Conservation (phyloP, 2,113 vertebrate species). For the Indicator indicator region DNA sequence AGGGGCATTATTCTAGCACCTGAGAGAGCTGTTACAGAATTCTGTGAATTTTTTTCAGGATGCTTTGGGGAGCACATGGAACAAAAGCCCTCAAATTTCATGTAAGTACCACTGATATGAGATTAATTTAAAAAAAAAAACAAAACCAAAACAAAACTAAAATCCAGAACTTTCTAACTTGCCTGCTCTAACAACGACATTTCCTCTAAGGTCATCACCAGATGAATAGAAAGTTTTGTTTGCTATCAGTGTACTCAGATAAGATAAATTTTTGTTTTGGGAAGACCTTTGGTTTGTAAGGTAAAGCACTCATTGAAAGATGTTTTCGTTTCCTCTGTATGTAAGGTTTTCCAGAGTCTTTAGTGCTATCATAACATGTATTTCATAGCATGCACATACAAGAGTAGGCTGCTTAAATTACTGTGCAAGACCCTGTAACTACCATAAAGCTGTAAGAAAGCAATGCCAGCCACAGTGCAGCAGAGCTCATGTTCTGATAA, state of each 20-base stretch:
- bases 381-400: not conserved
- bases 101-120: not conserved
- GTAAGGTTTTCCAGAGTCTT: conserved; percentile 22
- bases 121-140: not conserved
- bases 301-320: not conserved
- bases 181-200: not conserved
- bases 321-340: not conserved
- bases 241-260: not conserved
- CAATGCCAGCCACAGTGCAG: not conserved
- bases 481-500: not conserved
- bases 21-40: not conserved
- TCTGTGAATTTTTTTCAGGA: not conserved
- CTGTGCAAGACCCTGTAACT: not conserved
- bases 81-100: not conserved
- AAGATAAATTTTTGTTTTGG: conserved; percentile 40
- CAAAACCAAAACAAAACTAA: not conserved
- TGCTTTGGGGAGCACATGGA: not conserved
- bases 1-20: not conserved
- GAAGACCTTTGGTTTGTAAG: not conserved
- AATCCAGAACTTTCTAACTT: not conserved
- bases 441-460: not conserved
- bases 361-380: not conserved
- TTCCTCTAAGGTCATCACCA: not conserved
- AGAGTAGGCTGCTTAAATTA: not conserved
- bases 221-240: conserved; percentile 11